These are phyloP conservation scores for Stratiomys singularior DNA, from an alignment of 2,888 invertebrate genomes.

Conservation along the genomic window DNA sequence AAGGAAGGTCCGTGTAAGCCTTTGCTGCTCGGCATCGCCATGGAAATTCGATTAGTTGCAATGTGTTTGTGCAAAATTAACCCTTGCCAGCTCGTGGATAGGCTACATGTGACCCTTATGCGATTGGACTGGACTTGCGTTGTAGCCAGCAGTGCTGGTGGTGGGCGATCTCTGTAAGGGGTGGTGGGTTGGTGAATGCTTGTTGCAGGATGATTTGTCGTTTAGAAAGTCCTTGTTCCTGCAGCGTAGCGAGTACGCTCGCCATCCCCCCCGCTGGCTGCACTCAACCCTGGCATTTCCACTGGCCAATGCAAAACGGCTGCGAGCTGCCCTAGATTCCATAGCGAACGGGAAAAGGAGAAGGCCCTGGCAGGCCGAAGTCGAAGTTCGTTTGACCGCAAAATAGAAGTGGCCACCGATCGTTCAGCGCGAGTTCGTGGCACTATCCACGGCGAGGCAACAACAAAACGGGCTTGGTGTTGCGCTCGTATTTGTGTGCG, in stretches of 20 bases:
- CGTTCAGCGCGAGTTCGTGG: background rate
- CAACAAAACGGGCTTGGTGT: background rate
- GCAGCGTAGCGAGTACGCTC: background rate
- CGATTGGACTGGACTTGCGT: background rate
- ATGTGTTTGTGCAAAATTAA: slow-evolving; percentile 9
- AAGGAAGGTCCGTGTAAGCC: slow-evolving; percentile 22
- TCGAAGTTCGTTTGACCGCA: slow-evolving; percentile 1
- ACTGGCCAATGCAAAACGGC: background rate
- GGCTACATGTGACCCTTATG: background rate
- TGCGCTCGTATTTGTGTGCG: slow-evolving; percentile 43
- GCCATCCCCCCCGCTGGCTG: background rate
- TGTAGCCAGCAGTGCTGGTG: background rate
- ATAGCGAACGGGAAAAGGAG: background rate
- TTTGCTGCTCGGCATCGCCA: background rate
- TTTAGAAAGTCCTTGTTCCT: background rate
- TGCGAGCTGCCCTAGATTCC: too few species aligned
- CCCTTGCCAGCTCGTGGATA: slow-evolving; percentile 6
- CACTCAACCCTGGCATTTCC: background rate
- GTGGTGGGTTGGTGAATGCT: background rate
- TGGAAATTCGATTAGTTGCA: background rate
- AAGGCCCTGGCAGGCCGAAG: background rate
- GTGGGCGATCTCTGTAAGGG: too few species aligned
- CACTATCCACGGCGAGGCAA: background rate
- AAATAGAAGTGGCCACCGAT: slow-evolving; percentile 2
- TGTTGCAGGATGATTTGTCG: background rate